Evolutionary conservation across 2,113 vertebrate species (phyloP).

Genomic region (Cyanistes caeruleus): DNA sequence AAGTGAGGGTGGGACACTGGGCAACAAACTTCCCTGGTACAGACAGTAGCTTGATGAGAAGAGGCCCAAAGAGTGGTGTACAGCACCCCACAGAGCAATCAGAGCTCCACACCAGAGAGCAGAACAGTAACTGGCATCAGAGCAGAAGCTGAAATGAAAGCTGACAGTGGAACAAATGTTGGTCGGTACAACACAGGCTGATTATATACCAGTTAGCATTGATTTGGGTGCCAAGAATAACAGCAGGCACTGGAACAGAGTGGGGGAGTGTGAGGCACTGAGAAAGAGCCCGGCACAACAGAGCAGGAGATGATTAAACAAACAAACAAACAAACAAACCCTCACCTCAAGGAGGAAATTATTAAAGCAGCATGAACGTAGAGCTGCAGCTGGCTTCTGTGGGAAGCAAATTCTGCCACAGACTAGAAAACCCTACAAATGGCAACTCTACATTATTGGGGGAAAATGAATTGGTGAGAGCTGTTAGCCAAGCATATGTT

Average conservation of each 20-base stretch:
- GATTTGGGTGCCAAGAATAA: slow-evolving; percentile 20
- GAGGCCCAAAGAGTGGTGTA: neutral
- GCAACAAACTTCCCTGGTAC: neutral
- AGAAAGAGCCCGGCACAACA: slow-evolving; percentile 10
- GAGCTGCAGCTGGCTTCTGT: neutral
- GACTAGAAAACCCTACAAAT: neutral
- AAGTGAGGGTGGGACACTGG: neutral
- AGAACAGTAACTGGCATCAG: neutral
- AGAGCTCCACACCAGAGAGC: neutral
- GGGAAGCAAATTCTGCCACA: neutral
- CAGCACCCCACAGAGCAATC: neutral
- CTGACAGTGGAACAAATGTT: slow-evolving; percentile 40
- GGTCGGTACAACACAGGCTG: slow-evolving; percentile 33
- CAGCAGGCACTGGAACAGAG: slow-evolving; percentile 28
- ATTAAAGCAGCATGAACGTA: neutral
- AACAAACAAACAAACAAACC: neutral
- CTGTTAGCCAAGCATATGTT: neutral
- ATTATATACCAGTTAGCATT: slow-evolving; percentile 16
- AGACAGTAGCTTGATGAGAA: neutral
- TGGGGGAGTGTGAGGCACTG: neutral
- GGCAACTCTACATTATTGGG: neutral
- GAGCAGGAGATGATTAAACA: slow-evolving; percentile 18
- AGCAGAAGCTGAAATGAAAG: slow-evolving; percentile 38
- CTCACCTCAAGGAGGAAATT: neutral
- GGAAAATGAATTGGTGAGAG: neutral